Base-by-base conservation (phyloP, 2,888 invertebrate species). In the Microplitis deprimator region DNA sequence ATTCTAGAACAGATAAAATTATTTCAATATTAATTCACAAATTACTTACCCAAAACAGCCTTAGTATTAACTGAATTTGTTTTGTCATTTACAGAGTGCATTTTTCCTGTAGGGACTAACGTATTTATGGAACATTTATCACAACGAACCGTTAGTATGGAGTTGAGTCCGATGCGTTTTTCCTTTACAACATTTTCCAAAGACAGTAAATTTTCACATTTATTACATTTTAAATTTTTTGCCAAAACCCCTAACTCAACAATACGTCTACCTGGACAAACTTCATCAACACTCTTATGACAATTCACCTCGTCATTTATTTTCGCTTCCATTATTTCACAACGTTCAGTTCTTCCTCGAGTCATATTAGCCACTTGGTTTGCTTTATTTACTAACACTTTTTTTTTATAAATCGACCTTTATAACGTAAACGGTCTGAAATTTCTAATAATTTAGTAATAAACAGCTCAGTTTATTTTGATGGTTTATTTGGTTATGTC, bases 201-300 rank as follows among this genome's bases (percentile, higher is more conserved):
- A 8, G 67, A 67, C 8, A 67, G 67, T 67, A 67, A 29, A 17
- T 13, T 13, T 67, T 67, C 6, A 38, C 67, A 67, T 8, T 67
- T 20, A 6, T 67, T 20, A 13, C 67, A 67, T 67, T 67, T 67
- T 10, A 67, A 67, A 67, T 67, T 67, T 67, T 67, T 67, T 67
- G 29, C 67, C 6, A 67, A 20, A 17, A 4, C 5, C 38, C 6
- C 6, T 20, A 67, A 67, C 39, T 67, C 38, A 20, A 67, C 67
- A 38, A 67, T 67, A 8, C 67, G 67, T 67, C 67, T 67, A 29
- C 67, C 67, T 17, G 67, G 20, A 38, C 67, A 67, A 67, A 67
- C 10, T 7, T 41, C 41, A 41, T 41, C 41, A 41, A 41, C 41
- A 8, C 10, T 41, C 8, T 10, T 41, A 10, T 41, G 41, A 41